Percentiles rank a stretch among this genome's conserved stretches.
phyloP scores from a whole-genome alignment of 2,797 vertebrate species.

The Pangasius larnaudii region DNA sequence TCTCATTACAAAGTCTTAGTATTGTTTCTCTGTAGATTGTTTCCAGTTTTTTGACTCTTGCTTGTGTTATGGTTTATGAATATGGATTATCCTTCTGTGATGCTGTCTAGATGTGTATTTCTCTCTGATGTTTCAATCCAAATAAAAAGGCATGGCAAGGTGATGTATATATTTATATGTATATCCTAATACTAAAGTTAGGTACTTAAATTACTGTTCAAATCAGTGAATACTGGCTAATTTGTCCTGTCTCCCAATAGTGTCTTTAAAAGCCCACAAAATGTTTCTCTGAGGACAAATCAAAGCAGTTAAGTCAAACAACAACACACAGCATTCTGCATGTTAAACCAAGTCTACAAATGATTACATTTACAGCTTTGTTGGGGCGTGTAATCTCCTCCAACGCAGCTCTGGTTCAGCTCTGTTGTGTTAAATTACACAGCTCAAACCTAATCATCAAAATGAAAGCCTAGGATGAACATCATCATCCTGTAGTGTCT shows the following conservation, averaged over 20 bases:
- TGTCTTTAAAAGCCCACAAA: background rate
- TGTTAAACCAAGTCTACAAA: slow-evolving; percentile 5
- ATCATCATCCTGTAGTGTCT: background rate
- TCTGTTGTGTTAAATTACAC: slow-evolving; percentile 33
- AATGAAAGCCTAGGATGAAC: slow-evolving; percentile 14
- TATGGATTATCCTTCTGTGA: background rate
- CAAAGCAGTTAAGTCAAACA: background rate
- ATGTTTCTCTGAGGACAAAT: background rate
- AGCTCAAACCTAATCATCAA: slow-evolving; percentile 32
- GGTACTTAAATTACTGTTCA: background rate
- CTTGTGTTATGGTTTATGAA: background rate
- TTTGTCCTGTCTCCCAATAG: background rate
- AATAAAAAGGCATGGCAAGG: background rate
- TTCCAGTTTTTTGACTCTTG: background rate
- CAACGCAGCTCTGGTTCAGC: slow-evolving; percentile 17
- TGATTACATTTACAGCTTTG: slow-evolving; percentile 13
- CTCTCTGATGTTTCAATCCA: background rate
- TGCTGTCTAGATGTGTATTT: background rate
- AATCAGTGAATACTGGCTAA: background rate
- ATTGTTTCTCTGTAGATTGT: background rate
- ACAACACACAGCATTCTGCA: background rate
- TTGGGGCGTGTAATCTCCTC: slow-evolving; percentile 21
- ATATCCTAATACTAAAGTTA: too few relatives aligned
- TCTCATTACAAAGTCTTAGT: background rate
- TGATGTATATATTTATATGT: too few relatives aligned